phyloP scores from a whole-genome alignment of 2,888 invertebrate genomes.

The Dolichopus griseipennis region DNA sequence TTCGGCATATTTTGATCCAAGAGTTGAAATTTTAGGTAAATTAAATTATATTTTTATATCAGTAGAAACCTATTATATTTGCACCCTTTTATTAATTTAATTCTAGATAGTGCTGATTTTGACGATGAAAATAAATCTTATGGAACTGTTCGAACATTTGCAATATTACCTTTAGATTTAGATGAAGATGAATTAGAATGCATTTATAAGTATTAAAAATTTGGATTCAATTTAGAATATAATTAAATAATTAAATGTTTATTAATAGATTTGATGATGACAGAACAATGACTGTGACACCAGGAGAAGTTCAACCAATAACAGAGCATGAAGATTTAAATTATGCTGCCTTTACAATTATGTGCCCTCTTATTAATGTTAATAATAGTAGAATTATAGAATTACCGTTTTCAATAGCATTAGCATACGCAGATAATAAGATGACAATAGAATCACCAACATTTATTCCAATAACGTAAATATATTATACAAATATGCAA shows the following conservation, averaged over 20 bases:
- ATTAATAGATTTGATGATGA: conserved; percentile 31
- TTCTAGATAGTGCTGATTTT: background rate
- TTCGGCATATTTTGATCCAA: conserved; percentile 42
- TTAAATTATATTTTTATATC: background rate
- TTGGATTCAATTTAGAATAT: too few species aligned
- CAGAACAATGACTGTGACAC: conserved; percentile 28
- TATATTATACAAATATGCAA: background rate
- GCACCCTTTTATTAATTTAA: background rate
- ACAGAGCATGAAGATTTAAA: conserved; percentile 45
- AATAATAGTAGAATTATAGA: conserved; percentile 21
- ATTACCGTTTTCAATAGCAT: conserved; percentile 35
- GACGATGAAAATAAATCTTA: background rate
- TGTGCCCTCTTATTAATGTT: conserved; percentile 34
- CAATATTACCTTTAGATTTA: background rate
- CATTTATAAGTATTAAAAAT: background rate
- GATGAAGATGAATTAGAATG: background rate
- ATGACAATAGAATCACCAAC: conserved; percentile 35
- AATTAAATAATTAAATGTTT: background rate
- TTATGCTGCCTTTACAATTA: conserved; percentile 42
- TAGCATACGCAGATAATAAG: conserved; percentile 33
- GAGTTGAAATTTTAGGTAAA: conserved; percentile 35
- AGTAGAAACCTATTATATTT: background rate
- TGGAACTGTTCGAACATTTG: background rate
- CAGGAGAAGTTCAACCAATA: conserved; percentile 39
- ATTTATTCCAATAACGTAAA: conserved; percentile 37